Evolutionary conservation across 2,888 invertebrate genomes (phyloP), one percentile per base, ranked within the genome.

Genomic region (Athalia circularis): DNA sequence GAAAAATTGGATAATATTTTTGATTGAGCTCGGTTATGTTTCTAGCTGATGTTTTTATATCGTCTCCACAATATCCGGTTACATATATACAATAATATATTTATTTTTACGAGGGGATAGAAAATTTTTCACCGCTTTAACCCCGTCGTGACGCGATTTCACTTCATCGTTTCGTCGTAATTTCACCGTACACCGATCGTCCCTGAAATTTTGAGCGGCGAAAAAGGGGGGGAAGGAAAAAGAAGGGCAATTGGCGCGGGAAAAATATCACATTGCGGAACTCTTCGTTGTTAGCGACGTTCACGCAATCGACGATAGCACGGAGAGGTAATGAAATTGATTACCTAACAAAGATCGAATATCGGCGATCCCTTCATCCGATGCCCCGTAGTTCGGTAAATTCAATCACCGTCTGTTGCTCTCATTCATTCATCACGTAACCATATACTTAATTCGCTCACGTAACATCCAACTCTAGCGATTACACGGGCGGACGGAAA

Each of bases 31-130:
- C 15, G 8, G 47, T 59, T 72, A 72, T 43, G 48, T 61, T 61
- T 59, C 61, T 67, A 50, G 52, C 43, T 64, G 15, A 76, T 43
- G 15, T 64, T 76, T 77, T 48, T 45, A 77, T 67, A 11, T 77
- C 47, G 67, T 57, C 13, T 65, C 47, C 1, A 65, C 52, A 15
- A 7, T 48, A 43, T 77, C 67, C 68, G 9, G 54, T 4, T 29
- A n/a, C n/a, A n/a, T n/a, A n/a, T n/a, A n/a, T n/a, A n/a, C n/a
- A n/a, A n/a, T n/a, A n/a, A n/a, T 57, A 77, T 54, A 45, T 77
- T 77, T 78, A 70, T 74, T 81, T 81, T 79, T 79, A 81, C 65
- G 80, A 80, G 75, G n/a, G 79, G 29, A 29, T 29, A 50, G 65
- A 77, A 54, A 29, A 52, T 29, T 68, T 29, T 43, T 52, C 68